Percentiles rank a stretch among this genome's conserved stretches.
phyloP scores from a whole-genome alignment of 1,140 invertebrate genomes.

The Drosophila sturtevanti region DNA sequence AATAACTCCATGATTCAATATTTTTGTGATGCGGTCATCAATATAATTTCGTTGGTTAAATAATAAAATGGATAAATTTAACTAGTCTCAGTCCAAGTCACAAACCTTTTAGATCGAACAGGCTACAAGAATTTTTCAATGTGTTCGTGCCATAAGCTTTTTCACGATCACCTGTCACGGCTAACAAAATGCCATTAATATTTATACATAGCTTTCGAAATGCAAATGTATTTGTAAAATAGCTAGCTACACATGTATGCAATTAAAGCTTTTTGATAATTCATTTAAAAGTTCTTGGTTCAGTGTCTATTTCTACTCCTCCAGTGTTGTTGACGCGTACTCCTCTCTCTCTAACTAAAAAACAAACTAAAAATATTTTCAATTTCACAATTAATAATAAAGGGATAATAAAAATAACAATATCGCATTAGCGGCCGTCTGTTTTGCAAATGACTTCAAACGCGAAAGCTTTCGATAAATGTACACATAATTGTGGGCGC shows the following conservation, averaged over 20 bases:
- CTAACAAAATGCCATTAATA: neutral
- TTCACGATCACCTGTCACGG: slow-evolving; percentile 10
- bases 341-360: neutral
- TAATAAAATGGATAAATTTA: neutral
- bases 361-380: neutral
- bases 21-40: too few species aligned
- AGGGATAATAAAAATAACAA: neutral
- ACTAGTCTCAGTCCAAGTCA: neutral
- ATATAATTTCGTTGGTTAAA: neutral
- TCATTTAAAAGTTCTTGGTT: slow-evolving; percentile 9
- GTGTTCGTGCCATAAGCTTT: neutral
- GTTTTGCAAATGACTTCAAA: neutral
- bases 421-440: neutral
- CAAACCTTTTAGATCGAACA: slow-evolving; percentile 10
- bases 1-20: too few species aligned
- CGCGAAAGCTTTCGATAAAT: neutral
- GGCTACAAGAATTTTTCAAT: neutral
- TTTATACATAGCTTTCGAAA: slow-evolving; percentile 5
- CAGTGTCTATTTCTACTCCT: slow-evolving; percentile 6
- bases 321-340: neutral
- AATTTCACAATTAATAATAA: neutral
- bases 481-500: slow-evolving; percentile 5
- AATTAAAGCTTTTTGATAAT: slow-evolving; percentile 13
- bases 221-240: neutral
- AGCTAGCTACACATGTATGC: neutral